Base-by-base conservation (phyloP, 2,888 invertebrate species). In the Liopterus haemorrhoidalis region DNA sequence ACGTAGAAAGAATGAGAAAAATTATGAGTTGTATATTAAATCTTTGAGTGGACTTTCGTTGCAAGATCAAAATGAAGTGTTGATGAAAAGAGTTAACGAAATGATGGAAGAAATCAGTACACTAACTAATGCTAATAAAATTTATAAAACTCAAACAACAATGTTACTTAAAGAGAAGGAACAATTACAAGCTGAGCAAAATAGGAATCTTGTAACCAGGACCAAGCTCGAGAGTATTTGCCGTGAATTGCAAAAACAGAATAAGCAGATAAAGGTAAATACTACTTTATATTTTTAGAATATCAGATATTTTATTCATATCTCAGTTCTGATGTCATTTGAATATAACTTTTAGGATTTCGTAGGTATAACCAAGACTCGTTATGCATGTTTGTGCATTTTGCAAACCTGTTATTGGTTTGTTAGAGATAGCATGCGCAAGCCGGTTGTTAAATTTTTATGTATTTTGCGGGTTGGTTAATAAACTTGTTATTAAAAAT, bases 201-300 rank as follows among this genome's bases (percentile, higher is more conserved):
- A 85, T 54, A 91, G 89, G 68, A 81, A 82, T 36, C 75, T 91
- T 39, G 74, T 91, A 33, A 80, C 89, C 33, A 82, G 87, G 52
- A 83, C 85, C 18, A 83, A 89, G 60, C 69, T 96, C 54, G 94
- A 95, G 65, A 86, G 83, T 62, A 73, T 96, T 3, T 95, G 95
- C 62, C 71, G 95, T 6, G 94, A 95, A 65, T 74, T 96, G 31
- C 95, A 95, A 68, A 85, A 86, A 62, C 86, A 92, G 58, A 93
- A 94, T 63, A 92, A 92, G 65, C 78, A 85, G 37, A 84, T 94
- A 12, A 91, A 91, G 74, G 85, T 87, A 70, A 53, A 56, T 54
- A 20, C 15, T 31, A 41, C 24, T 21, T 30, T 20, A 11, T 33
- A 22, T 30, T 22, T 31, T 22, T 22, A 6, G 9, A 6, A 2